These are phyloP conservation scores for Drosophila subobscura DNA, from an alignment of 1,140 invertebrate genomes.

Conservation along the genomic window DNA sequence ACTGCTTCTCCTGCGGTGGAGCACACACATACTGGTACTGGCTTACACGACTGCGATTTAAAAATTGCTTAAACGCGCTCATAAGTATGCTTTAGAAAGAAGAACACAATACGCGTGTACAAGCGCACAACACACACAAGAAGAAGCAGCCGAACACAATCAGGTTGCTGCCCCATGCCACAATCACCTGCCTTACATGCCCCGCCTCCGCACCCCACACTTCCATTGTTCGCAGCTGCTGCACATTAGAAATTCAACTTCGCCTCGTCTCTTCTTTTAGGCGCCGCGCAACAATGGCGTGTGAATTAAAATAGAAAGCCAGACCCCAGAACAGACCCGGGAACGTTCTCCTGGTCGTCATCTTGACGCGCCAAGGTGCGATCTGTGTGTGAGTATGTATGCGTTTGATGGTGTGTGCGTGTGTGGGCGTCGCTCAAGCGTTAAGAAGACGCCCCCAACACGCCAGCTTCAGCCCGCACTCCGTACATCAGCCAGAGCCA, in stretches of 20 bases:
- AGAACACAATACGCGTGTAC: constrained; percentile 24
- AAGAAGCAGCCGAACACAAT: constrained; percentile 62
- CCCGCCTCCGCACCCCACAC: constrained; percentile 7
- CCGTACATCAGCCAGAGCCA: constrained; percentile 3
- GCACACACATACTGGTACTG: constrained; percentile 4
- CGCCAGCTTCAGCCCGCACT: too few relatives aligned
- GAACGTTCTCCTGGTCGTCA: constrained; percentile 59
- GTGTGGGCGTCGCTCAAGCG: constrained; percentile 64
- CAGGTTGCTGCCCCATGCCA: constrained; percentile 30
- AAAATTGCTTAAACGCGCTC: constrained; percentile 57
- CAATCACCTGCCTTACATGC: constrained; percentile 18
- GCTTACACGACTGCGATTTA: constrained; percentile 52
- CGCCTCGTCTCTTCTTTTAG: constrained; percentile 76
- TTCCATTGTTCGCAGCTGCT: constrained; percentile 79
- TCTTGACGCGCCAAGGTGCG: constrained; percentile 68
- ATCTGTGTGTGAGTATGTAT: constrained; percentile 19
- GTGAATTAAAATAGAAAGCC: constrained; percentile 80
- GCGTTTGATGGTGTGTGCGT: constrained; percentile 14
- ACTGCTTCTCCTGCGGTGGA: background rate
- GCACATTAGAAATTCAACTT: constrained; percentile 80
- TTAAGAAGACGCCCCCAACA: constrained; percentile 44
- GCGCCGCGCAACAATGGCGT: constrained; percentile 74
- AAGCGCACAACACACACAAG: constrained; percentile 44
- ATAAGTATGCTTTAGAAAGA: constrained; percentile 53
- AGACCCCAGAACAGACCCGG: constrained; percentile 29